Percentiles rank a stretch among this genome's conserved stretches.
phyloP scores from a whole-genome alignment of 2,113 vertebrate species.

The Gymnocephalus cernua region DNA sequence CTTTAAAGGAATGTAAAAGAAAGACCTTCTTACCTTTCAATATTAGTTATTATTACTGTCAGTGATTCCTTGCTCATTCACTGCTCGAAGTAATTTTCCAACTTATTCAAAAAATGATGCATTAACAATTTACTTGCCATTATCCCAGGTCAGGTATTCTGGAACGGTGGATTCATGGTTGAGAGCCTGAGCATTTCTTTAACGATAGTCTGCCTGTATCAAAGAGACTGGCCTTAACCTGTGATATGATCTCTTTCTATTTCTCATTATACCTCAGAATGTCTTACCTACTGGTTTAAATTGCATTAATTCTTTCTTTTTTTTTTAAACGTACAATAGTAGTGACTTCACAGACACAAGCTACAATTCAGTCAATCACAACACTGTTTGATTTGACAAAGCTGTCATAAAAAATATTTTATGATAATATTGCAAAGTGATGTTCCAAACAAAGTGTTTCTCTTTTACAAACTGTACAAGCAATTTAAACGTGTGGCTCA shows the following conservation, averaged over 20 bases:
- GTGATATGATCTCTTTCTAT: slow-evolving; percentile 71
- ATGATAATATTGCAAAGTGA: neutral
- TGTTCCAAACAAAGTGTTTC: slow-evolving; percentile 30
- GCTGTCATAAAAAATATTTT: slow-evolving; percentile 27
- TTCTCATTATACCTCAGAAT: slow-evolving; percentile 61
- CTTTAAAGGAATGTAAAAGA: slow-evolving; percentile 82
- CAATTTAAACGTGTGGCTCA: slow-evolving; percentile 14
- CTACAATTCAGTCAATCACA: slow-evolving; percentile 48
- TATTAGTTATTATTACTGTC: slow-evolving; percentile 81
- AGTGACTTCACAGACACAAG: slow-evolving; percentile 15
- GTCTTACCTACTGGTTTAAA: slow-evolving; percentile 46
- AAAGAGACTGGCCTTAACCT: slow-evolving; percentile 78
- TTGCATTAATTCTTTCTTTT: slow-evolving; percentile 57
- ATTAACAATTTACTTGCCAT: slow-evolving; percentile 82
- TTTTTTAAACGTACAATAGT: slow-evolving; percentile 16
- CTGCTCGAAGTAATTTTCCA: slow-evolving; percentile 81
- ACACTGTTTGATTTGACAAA: slow-evolving; percentile 44
- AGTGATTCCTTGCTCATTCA: slow-evolving; percentile 72
- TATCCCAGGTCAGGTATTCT: slow-evolving; percentile 76
- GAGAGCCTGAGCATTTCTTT: slow-evolving; percentile 74
- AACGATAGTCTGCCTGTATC: slow-evolving; percentile 79
- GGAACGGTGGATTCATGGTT: slow-evolving; percentile 76
- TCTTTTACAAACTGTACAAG: slow-evolving; percentile 1
- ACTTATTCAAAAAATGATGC: slow-evolving; percentile 82
- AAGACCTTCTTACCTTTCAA: slow-evolving; percentile 82